phyloP scores from a whole-genome alignment of 2,797 vertebrate species.

The Simalia tracyae region DNA sequence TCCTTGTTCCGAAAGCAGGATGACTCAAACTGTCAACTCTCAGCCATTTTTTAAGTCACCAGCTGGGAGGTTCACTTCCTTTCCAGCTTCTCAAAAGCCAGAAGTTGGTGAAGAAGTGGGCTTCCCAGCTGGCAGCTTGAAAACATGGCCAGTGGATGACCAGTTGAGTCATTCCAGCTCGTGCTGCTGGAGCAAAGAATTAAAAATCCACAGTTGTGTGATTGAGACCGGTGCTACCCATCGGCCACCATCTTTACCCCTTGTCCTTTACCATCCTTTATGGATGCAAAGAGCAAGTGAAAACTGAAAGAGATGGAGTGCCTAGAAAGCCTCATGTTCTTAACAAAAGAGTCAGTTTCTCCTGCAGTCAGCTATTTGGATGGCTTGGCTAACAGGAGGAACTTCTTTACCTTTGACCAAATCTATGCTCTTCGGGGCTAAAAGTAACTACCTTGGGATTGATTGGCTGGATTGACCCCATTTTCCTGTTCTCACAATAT shows the following conservation, averaged over 20 bases:
- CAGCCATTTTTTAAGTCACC: neutral
- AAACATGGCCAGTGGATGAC: neutral
- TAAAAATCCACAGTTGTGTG: neutral
- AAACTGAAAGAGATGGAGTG: neutral
- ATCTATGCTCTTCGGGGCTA: neutral
- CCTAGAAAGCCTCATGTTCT: neutral
- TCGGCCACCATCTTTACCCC: neutral
- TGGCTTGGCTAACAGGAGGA: neutral
- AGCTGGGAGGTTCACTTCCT: neutral
- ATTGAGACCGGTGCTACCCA: neutral
- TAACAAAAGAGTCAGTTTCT: neutral
- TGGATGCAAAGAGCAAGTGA: neutral
- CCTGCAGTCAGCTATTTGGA: neutral
- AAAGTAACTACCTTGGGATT: too few species aligned
- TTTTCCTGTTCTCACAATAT: too few species aligned
- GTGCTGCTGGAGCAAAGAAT: neutral
- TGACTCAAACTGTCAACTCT: too few species aligned
- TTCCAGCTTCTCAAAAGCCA: neutral
- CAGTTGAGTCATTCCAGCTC: neutral
- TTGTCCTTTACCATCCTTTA: neutral
- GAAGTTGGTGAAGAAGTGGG: neutral
- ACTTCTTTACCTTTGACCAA: neutral
- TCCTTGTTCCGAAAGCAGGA: too few species aligned
- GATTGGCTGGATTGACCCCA: too few species aligned
- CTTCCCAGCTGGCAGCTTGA: neutral